These are phyloP conservation scores for Arrhamphus sclerolepis DNA, from an alignment of 2,797 vertebrate species.

Conservation along the genomic window DNA sequence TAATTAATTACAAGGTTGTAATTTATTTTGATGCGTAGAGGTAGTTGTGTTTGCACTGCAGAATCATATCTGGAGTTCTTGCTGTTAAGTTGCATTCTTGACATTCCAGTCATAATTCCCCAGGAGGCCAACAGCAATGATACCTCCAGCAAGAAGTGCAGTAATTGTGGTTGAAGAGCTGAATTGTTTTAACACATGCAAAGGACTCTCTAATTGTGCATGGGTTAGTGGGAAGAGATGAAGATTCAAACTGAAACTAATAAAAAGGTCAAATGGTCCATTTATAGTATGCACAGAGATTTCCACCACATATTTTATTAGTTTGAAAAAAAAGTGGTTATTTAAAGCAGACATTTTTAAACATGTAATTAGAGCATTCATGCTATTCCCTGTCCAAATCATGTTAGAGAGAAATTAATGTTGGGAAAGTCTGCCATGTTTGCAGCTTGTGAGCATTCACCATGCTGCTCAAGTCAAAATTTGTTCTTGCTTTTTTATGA, in stretches of 20 bases:
- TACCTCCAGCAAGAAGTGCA: conserved; percentile 34
- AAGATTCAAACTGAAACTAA: conserved; percentile 10
- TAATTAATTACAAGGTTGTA: conserved; percentile 22
- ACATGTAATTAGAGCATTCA: not conserved
- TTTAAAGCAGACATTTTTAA: not conserved
- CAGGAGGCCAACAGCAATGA: conserved; percentile 43
- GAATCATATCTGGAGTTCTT: conserved; percentile 31
- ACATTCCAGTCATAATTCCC: conserved; percentile 44
- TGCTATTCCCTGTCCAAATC: not conserved
- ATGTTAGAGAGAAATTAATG: not conserved
- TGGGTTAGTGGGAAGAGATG: conserved; percentile 3
- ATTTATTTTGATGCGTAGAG: conserved; percentile 29
- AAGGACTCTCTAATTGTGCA: not conserved
- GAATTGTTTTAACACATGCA: conserved; percentile 19
- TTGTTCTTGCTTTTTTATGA: too few species aligned
- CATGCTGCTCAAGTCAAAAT: too few species aligned
- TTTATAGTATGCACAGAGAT: not conserved
- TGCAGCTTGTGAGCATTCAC: too few species aligned
- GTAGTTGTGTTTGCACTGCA: conserved; percentile 34
- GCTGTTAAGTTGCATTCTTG: conserved; percentile 35
- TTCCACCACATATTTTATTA: not conserved
- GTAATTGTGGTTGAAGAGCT: conserved; percentile 38
- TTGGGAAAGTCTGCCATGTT: not conserved
- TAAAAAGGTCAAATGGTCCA: conserved; percentile 6
- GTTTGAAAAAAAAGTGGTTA: not conserved